Percentiles rank a stretch among this genome's conserved stretches.
Evolutionary conservation across 2,113 vertebrate species (phyloP).

Genomic region (Macquaria australasica): DNA sequence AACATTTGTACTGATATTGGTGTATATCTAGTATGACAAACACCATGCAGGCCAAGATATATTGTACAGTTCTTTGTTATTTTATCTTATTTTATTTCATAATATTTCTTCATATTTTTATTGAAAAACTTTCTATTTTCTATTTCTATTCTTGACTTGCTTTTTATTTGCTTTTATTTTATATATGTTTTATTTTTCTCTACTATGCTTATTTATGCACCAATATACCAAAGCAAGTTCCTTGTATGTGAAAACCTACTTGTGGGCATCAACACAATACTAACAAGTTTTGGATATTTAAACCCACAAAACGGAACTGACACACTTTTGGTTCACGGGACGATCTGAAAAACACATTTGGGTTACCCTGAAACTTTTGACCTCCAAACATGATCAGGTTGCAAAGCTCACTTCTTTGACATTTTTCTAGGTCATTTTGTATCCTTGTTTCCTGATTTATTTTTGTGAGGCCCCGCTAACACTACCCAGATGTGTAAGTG

Average conservation of each 20-base stretch:
- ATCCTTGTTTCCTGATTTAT: slow-evolving; percentile 70
- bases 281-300: slow-evolving; percentile 19
- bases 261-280: not conserved
- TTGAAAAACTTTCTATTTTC: too few relatives aligned
- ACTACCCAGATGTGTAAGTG: slow-evolving; percentile 71
- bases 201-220: too few relatives aligned
- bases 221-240: too few relatives aligned
- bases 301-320: slow-evolving; percentile 22
- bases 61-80: too few relatives aligned
- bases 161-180: too few relatives aligned
- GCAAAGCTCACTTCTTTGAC: slow-evolving; percentile 44
- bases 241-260: too few relatives aligned
- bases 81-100: too few relatives aligned
- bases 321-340: slow-evolving; percentile 39
- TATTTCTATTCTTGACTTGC: too few relatives aligned
- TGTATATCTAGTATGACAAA: not conserved
- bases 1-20: not conserved
- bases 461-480: slow-evolving; percentile 66
- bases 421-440: slow-evolving; percentile 51
- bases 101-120: too few relatives aligned
- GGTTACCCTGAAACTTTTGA: slow-evolving; percentile 50
- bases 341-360: slow-evolving; percentile 41
- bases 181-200: too few relatives aligned
- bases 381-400: slow-evolving; percentile 57
- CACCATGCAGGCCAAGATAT: not conserved